Evolutionary conservation across 2,113 vertebrate genomes (phyloP), one percentile per base, ranked within the genome.

Genomic region (Rhipidura dahli): DNA sequence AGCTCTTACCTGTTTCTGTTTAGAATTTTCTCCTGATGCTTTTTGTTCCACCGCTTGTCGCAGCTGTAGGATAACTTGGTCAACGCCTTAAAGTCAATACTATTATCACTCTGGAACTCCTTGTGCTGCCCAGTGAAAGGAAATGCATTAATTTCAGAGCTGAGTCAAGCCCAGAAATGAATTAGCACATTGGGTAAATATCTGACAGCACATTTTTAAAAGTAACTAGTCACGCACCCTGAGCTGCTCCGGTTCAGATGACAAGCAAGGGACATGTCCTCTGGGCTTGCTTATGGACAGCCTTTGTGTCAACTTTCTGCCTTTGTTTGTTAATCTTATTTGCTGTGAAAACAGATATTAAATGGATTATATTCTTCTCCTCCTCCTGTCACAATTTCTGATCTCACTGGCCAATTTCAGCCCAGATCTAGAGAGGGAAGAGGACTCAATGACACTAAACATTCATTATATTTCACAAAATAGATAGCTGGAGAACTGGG

Each of bases 131-230:
- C 44, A 73, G 66, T 5, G 35, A 95, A 80, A 93, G 63, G 50
- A 90, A 96, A 70, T n/a, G 30, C 59, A 83, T 83, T 94, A 10
- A 51, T 88, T 95, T 80, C 59, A 91, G 76, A 94, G 71, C 60
- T 64, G 68, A 83, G 79, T 68, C 75, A 92, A 94, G 44, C 51
- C 75, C 60, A 84, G 54, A 76, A 82, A 93, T 86, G 51, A 93
- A 30, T 45, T 66, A n/a, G 35, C 51, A 88, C n/a, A 27, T 9
- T 77, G 86, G 39, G 54, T 88, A 93, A 96, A 86, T 64, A 90
- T 69, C 73, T 93, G 93, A 40, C 6, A 63, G 50, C 37, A 80
- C 20, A 12, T 73, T 89, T 90, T 66, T 66, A 56, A 30, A 78
- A 80, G 71, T 73, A 88, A 50, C 68, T 86, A 18, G 79, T 93